Base-by-base conservation (phyloP, 2,888 invertebrate species). In the Zhuqinia jingwanae region DNA sequence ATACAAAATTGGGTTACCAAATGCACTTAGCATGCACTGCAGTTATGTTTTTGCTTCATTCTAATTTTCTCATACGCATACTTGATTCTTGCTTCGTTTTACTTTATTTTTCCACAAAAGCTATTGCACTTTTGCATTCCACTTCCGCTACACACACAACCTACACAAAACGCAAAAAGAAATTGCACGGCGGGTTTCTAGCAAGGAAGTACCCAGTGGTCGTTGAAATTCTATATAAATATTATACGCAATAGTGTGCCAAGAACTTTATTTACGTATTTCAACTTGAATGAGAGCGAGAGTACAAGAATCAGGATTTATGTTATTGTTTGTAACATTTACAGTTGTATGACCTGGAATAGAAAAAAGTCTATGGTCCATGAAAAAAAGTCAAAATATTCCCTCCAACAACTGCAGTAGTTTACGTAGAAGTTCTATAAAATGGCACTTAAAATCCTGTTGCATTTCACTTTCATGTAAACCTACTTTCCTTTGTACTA, bases 371-470 rank as follows among this genome's bases (percentile, higher is more conserved):
- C 17, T 3, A 2, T 2, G 17, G 30, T 42, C 8, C 36, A 17
- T 6, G 36, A 17, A 30, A 17, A 30, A 36, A 56, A 17, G 56
- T 20, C 15, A 8, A 11, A 70, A 70, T n/a, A 13, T 20, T 77
- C 60, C 77, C n/a, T n/a, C n/a, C n/a, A n/a, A n/a, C n/a, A n/a
- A 77, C 77, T 77, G 77, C 77, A 77, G 77, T 77, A 77, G 58
- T 77, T 58, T 77, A 58, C 15, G 58, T 42, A 58, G 77, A 36
- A 20, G 77, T 77, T 77, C 77, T 60, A 77, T 77, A 77, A 77
- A 77, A 77, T 77, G 75, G 27, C 56, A 20, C 47, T 58, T 47
- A 47, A 58, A 58, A 42, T 60, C 77, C 77, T 77, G 77, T 77
- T 77, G 77, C n/a, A n/a, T n/a, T n/a, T n/a, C 77, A 27, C 15